Evolutionary conservation across 2,888 invertebrate species (phyloP).

Genomic region (Boloria euphrosyne): DNA sequence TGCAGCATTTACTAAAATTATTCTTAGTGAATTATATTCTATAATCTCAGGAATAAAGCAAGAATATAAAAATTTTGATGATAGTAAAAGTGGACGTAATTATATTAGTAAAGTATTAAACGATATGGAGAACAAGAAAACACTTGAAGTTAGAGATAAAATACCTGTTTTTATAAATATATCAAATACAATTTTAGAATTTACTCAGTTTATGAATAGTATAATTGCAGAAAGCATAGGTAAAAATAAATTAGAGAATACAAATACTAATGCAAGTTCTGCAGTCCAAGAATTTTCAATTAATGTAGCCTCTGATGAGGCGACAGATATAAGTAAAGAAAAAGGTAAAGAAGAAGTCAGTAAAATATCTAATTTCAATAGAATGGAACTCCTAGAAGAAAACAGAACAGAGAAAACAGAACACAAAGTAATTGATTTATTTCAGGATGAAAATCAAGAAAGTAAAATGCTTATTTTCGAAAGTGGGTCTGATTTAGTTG

Average conservation of each 20-base stretch:
- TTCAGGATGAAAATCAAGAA: too few species aligned
- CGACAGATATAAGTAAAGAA: not conserved
- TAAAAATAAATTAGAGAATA: constrained; percentile 1
- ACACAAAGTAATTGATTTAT: too few species aligned
- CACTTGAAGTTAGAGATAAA: constrained; percentile 70
- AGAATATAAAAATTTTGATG: constrained; percentile 43
- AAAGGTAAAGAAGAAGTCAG: not conserved
- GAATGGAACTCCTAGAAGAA: not conserved
- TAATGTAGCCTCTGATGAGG: not conserved
- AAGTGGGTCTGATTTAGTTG: too few species aligned
- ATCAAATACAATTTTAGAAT: constrained; percentile 48
- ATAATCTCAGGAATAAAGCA: constrained; percentile 50
- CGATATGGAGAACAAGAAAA: constrained; percentile 54
- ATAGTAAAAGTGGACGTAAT: constrained; percentile 40
- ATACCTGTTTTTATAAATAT: constrained; percentile 68
- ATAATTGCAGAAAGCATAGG: not conserved
- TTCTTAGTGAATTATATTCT: constrained; percentile 60
- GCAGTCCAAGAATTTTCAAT: not conserved
- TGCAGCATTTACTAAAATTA: constrained; percentile 68
- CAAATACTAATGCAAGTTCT: not conserved
- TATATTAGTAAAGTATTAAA: constrained; percentile 48
- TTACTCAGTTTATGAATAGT: constrained; percentile 38
- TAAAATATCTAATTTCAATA: constrained; percentile 18
- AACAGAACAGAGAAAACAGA: not conserved
- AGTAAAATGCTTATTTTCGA: too few species aligned